Evolutionary conservation across 2,113 vertebrate genomes (phyloP).

Genomic region (Pitta sordida): DNA sequence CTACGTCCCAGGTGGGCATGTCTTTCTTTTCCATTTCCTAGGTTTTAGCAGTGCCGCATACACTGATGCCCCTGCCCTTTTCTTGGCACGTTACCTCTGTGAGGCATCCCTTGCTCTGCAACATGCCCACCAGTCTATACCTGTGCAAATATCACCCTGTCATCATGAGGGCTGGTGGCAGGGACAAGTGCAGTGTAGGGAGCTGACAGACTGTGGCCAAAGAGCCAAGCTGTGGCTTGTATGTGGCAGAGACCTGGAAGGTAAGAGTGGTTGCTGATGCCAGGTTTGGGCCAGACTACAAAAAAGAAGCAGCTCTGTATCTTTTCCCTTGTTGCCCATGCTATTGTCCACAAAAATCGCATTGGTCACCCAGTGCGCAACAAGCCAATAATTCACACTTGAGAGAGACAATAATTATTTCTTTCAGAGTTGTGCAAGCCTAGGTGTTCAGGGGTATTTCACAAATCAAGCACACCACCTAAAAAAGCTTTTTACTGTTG

Average conservation of each 20-base stretch:
- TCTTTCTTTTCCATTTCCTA: not conserved
- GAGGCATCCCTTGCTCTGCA: not conserved
- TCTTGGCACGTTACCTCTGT: not conserved
- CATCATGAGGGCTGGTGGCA: not conserved
- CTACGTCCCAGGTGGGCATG: not conserved
- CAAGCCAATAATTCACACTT: not conserved
- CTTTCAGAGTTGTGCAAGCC: not conserved
- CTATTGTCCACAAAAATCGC: not conserved
- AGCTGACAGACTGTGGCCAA: not conserved
- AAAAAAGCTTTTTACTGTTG: not conserved
- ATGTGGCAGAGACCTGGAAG: not conserved
- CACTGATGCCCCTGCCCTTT: not conserved
- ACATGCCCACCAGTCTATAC: not conserved
- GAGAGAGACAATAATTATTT: not conserved
- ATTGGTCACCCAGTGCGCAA: not conserved
- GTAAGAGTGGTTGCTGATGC: not conserved
- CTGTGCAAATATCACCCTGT: accelerated
- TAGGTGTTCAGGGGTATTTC: not conserved
- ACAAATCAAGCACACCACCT: not conserved
- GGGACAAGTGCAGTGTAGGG: not conserved
- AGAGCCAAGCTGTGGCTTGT: not conserved
- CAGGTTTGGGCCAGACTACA: not conserved
- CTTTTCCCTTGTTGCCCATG: not conserved
- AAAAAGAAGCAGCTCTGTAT: not conserved
- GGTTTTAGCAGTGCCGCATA: not conserved